These are phyloP conservation scores for Micromussa lordhowensis DNA, from an alignment of 92 coral and sea anemone genomes.

Conservation along the genomic window DNA sequence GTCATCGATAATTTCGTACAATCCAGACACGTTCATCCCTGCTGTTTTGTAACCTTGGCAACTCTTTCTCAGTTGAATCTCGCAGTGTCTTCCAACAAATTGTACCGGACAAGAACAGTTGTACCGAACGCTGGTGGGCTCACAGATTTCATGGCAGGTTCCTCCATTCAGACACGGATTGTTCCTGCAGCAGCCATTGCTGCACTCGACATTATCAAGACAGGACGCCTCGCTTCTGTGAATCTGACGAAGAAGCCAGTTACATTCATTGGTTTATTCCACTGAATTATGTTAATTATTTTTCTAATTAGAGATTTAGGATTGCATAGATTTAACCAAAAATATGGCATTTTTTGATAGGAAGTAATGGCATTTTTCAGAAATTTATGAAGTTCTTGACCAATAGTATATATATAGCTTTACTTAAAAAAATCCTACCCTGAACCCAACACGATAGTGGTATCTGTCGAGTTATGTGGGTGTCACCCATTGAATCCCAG, in stretches of 20 bases:
- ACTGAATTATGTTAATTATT: too few relatives aligned
- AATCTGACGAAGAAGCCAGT: not conserved
- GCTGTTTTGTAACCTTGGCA: constrained; percentile 24
- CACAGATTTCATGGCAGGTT: constrained; percentile 18
- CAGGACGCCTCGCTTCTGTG: not conserved
- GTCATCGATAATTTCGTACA: not conserved
- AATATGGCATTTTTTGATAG: too few relatives aligned
- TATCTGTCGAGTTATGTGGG: not conserved
- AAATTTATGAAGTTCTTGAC: too few relatives aligned
- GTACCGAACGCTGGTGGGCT: constrained; percentile 32
- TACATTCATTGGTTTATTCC: not conserved
- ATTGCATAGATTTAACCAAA: too few relatives aligned
- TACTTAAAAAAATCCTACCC: too few relatives aligned
- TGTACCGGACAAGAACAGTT: constrained; percentile 14
- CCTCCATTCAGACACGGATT: constrained; percentile 17
- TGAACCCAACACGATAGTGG: too few relatives aligned
- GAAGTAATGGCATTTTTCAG: too few relatives aligned
- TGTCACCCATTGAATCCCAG: too few relatives aligned
- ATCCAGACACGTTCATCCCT: not conserved
- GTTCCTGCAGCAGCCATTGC: constrained; percentile 3
- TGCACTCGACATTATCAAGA: constrained; percentile 12
- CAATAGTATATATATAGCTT: too few relatives aligned
- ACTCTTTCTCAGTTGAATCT: not conserved
- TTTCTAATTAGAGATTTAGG: too few relatives aligned
- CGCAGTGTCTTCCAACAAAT: constrained; percentile 28